Evolutionary conservation across 2,888 invertebrate genomes (phyloP).

Genomic region (Acanthococcus lagerstroemiae): DNA sequence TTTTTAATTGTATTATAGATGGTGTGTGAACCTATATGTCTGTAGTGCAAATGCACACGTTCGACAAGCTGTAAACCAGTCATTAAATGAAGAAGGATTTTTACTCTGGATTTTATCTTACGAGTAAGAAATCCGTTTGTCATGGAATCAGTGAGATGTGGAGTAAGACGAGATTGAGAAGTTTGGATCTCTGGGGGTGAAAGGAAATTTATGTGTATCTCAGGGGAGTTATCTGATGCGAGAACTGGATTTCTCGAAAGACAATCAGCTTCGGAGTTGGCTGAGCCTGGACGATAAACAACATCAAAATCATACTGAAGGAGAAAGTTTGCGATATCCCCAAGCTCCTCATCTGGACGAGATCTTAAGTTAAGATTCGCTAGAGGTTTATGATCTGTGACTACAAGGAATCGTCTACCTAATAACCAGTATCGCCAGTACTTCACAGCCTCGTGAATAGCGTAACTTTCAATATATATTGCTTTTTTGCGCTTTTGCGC

Average conservation of each 20-base stretch:
- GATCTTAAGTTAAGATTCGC: slow-evolving; percentile 34
- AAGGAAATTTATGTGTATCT: neutral
- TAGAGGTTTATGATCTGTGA: slow-evolving; percentile 33
- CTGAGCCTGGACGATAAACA: slow-evolving; percentile 34
- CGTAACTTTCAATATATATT: too few relatives aligned
- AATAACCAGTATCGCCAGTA: slow-evolving; percentile 32
- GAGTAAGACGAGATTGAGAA: slow-evolving; percentile 32
- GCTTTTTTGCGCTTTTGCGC: too few relatives aligned
- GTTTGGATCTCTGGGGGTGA: slow-evolving; percentile 33
- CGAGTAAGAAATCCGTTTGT: slow-evolving; percentile 1
- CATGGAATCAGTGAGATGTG: neutral
- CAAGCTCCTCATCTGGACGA: too few relatives aligned
- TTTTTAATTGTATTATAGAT: slow-evolving; percentile 27
- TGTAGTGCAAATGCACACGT: slow-evolving; percentile 31
- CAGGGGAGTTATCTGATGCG: slow-evolving; percentile 19
- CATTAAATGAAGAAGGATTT: slow-evolving; percentile 32
- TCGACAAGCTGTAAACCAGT: slow-evolving; percentile 31
- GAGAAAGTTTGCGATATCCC: too few relatives aligned
- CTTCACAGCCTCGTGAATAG: too few relatives aligned
- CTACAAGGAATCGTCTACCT: slow-evolving; percentile 19
- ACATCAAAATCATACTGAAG: slow-evolving; percentile 35
- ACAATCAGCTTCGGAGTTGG: too few relatives aligned
- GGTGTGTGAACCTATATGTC: slow-evolving; percentile 33
- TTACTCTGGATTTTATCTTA: slow-evolving; percentile 26
- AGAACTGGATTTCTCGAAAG: slow-evolving; percentile 35